These are phyloP conservation scores for Babylonia areolata DNA, from an alignment of 1,140 invertebrate genomes.

Conservation along the genomic window DNA sequence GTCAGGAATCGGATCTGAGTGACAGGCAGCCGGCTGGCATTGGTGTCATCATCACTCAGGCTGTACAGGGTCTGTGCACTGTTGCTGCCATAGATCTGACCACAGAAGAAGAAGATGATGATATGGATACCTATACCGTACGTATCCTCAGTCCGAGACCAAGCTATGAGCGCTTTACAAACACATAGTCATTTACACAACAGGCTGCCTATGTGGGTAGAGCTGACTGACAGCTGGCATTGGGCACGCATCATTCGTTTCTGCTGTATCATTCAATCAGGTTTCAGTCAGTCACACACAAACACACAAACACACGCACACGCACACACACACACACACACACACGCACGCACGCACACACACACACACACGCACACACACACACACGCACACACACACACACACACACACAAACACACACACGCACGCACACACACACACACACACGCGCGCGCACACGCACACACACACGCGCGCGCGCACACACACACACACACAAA, in stretches of 20 bases:
- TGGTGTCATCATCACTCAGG: constrained; percentile 61
- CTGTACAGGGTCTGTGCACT: constrained; percentile 50
- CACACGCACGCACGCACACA: neutral
- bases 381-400: neutral
- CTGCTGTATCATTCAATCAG: no score
- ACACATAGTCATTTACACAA: neutral
- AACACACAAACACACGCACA: neutral
- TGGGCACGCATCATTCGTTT: no score
- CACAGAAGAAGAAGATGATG: no score
- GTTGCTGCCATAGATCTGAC: constrained; percentile 46
- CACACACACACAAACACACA: neutral
- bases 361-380: neutral
- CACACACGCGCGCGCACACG: neutral
- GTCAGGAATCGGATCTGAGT: constrained; percentile 65
- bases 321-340: neutral
- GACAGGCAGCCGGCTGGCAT: constrained; percentile 58
- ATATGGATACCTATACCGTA: no score
- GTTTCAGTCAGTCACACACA: constrained; percentile 18
- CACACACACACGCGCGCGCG: neutral
- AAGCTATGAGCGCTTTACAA: no score
- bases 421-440: neutral
- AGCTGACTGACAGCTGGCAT: no score
- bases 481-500: neutral
- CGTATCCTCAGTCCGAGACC: no score
- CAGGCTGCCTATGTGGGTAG: no score